Percentiles rank a stretch among this genome's conserved stretches.
phyloP scores from a whole-genome alignment of 2,888 invertebrate genomes.

The Phyllotreta cruciferae region DNA sequence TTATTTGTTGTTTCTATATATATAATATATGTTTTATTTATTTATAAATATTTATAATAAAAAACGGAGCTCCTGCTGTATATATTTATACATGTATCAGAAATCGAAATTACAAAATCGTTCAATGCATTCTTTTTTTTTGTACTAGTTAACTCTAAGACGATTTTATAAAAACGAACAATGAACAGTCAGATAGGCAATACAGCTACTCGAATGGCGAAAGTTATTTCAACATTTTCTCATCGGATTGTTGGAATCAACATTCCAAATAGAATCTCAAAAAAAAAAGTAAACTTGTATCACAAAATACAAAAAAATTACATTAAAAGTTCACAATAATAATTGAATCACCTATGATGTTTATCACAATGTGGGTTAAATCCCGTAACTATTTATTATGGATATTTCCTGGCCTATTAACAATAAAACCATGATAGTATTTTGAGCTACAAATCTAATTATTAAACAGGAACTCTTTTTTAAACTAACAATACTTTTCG shows the following conservation, averaged over 20 bases:
- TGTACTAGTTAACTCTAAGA: constrained; percentile 49
- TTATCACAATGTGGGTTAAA: too few species aligned
- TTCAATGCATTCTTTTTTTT: constrained; percentile 42
- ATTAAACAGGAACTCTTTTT: background rate
- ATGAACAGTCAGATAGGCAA: constrained; percentile 11
- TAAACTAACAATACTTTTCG: constrained; percentile 13
- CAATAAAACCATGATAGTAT: too few species aligned
- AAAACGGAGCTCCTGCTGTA: constrained; percentile 52
- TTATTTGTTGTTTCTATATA: constrained; percentile 59
- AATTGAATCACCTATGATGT: too few species aligned
- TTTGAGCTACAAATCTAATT: too few species aligned
- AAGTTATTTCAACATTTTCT: constrained; percentile 9
- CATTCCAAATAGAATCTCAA: background rate
- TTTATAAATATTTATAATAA: constrained; percentile 54
- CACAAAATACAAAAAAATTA: too few species aligned
- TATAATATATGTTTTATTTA: constrained; percentile 39
- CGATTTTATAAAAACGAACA: constrained; percentile 54
- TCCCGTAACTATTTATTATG: background rate
- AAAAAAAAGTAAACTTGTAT: background rate
- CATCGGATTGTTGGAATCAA: background rate
- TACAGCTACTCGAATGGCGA: constrained; percentile 1
- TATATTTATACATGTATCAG: background rate
- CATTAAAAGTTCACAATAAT: too few species aligned
- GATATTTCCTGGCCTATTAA: background rate
- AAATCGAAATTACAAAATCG: constrained; percentile 55